Evolutionary conservation across 1,140 invertebrate genomes (phyloP).

Genomic region (Ceratosolen fusciceps): DNA sequence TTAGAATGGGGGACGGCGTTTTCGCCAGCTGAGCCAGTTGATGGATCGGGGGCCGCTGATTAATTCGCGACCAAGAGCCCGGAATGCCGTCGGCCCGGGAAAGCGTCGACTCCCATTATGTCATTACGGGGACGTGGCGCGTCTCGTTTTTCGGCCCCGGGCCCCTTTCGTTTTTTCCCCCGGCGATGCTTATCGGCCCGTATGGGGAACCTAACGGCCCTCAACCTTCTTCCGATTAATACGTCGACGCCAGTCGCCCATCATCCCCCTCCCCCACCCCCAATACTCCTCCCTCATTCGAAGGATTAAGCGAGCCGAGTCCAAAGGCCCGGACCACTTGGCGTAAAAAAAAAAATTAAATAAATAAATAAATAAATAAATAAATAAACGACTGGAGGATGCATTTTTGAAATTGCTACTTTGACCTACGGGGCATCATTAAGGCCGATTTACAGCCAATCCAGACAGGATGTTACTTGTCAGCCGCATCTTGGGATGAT

Average conservation of each 20-base stretch:
- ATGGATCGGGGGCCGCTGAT: slow-evolving; percentile 31
- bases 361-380: too few species aligned
- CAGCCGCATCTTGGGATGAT: neutral
- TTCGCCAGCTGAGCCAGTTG: slow-evolving; percentile 31
- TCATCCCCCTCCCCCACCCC: too few species aligned
- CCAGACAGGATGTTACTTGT: neutral
- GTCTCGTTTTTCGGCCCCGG: neutral
- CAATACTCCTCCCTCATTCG: too few species aligned
- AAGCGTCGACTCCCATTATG: slow-evolving; percentile 23
- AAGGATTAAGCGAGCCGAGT: neutral
- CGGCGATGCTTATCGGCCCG: slow-evolving; percentile 10
- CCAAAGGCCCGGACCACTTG: neutral
- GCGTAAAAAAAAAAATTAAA: neutral
- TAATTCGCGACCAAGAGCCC: slow-evolving; percentile 20
- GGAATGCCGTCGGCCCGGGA: neutral
- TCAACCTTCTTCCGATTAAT: neutral
- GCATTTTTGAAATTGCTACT: neutral
- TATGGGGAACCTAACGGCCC: neutral
- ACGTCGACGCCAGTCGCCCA: neutral
- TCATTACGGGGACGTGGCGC: slow-evolving; percentile 26
- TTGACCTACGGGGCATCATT: neutral
- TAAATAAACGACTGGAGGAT: neutral
- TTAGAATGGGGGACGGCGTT: neutral
- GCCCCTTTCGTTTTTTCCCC: neutral
- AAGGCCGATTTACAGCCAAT: neutral